These are phyloP conservation scores for Aethes cnicana DNA, from an alignment of 2,888 invertebrate species.

Conservation along the genomic window DNA sequence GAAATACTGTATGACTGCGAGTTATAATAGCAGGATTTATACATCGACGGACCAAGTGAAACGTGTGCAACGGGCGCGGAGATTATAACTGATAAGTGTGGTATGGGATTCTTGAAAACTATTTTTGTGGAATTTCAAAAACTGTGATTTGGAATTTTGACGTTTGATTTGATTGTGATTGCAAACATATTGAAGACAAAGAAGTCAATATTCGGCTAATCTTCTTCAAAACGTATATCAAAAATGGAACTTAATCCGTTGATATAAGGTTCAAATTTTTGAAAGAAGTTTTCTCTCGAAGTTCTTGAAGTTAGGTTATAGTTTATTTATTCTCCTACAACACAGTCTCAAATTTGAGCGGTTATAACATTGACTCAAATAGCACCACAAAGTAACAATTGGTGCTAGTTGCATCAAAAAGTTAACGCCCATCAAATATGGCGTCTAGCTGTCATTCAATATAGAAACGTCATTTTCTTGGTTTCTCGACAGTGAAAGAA, in stretches of 20 bases:
- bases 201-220: neutral
- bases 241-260: neutral
- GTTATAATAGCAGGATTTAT: slow-evolving; percentile 12
- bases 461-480: too few relatives aligned
- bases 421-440: too few relatives aligned
- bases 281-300: neutral
- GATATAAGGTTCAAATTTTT: neutral
- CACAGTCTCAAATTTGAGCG: neutral
- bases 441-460: too few relatives aligned
- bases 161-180: slow-evolving; percentile 11
- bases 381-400: too few relatives aligned
- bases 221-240: too few relatives aligned
- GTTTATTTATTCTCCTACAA: neutral
- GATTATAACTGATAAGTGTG: neutral
- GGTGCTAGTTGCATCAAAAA: too few relatives aligned
- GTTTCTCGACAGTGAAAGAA: too few relatives aligned
- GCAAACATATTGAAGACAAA: neutral
- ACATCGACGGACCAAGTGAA: neutral
- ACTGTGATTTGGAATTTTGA: slow-evolving; percentile 21
- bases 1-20: slow-evolving; percentile 11
- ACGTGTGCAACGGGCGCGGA: neutral
- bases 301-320: too few relatives aligned
- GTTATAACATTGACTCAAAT: neutral
- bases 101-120: neutral
- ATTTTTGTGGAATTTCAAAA: slow-evolving; percentile 18